Evolutionary conservation across 1,140 invertebrate genomes (phyloP), one percentile per base, ranked within the genome.

Genomic region (Aplysia californica): DNA sequence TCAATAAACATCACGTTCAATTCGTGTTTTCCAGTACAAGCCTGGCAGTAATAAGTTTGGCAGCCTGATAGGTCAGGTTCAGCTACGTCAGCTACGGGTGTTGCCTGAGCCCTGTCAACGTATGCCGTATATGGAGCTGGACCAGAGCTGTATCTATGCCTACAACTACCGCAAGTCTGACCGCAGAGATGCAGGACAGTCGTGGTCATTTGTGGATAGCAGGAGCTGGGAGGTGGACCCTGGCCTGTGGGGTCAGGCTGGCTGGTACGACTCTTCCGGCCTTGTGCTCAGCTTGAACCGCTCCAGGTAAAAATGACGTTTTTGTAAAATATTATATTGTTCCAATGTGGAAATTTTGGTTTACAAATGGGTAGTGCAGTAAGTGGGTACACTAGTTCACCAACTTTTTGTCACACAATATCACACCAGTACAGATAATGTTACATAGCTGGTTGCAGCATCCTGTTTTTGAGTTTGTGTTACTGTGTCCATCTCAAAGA

Each of bases 221-320:
- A 38, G 38, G 26, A 20, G 38, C 2, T 20, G 29, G 6, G 72
- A 41, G 26, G 18, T 33, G 1, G 69, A 69, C 36, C 50, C 65
- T 73, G 21, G 38, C 10, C 23, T 84, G 31, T 82, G 79, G 75
- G 84, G 86, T 38, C 61, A 76, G 33, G 77, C 82, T 78, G 82
- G 78, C 31, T 68, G 80, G 33, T 87, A 86, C 78, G 83, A 84
- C 38, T 76, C 76, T 31, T 77, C 80, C 50, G 87, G 87, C 15
- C 85, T 74, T 78, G 68, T 82, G 6, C 31, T 86, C 2, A 73
- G 72, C 31, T 78, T 88, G 0, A 82, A 84, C 58, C 61, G 75
- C 31, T 78, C 83, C 39, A 83, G 84, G 86, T 86, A 80, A 61
- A 36, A n/a, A n/a, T n/a, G n/a, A n/a, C n/a, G n/a, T n/a, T n/a